These are phyloP conservation scores for Vidua chalybeata DNA, from an alignment of 2,113 vertebrate species.

Conservation along the genomic window DNA sequence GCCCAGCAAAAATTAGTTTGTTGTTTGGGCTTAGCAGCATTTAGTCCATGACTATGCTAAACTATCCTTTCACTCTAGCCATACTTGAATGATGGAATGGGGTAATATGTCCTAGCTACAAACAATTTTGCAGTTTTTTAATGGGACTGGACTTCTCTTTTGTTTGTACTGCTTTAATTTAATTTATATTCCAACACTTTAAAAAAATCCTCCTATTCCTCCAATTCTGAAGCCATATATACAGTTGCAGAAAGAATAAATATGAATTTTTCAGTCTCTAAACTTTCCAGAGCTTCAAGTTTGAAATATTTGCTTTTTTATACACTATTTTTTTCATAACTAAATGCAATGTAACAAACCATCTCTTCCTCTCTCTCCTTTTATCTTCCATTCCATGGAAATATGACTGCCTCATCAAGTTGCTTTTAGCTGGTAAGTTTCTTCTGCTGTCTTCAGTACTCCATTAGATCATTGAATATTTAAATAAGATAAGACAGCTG, in stretches of 20 bases:
- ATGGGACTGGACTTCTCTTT: neutral
- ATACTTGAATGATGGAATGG: neutral
- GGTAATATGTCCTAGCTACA: neutral
- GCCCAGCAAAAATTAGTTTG: neutral
- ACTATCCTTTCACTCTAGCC: neutral
- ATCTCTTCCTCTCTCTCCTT: fast-evolving
- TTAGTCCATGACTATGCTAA: neutral
- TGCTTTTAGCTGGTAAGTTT: neutral
- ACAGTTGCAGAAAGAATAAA: neutral
- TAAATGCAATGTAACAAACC: neutral
- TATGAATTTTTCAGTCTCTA: neutral
- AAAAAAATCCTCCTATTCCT: neutral
- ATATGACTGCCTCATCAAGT: neutral
- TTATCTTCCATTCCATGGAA: neutral
- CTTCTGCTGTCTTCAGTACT: neutral
- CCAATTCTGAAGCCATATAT: neutral
- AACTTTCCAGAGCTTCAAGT: neutral
- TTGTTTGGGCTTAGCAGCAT: neutral
- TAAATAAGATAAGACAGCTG: fast-evolving
- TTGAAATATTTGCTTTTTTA: neutral
- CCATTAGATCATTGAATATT: neutral
- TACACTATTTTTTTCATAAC: neutral
- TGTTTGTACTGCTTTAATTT: neutral
- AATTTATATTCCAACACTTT: neutral
- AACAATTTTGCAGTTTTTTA: neutral